Base-by-base conservation (phyloP, 2,888 invertebrate genomes). In the Dendrolimus houi region DNA sequence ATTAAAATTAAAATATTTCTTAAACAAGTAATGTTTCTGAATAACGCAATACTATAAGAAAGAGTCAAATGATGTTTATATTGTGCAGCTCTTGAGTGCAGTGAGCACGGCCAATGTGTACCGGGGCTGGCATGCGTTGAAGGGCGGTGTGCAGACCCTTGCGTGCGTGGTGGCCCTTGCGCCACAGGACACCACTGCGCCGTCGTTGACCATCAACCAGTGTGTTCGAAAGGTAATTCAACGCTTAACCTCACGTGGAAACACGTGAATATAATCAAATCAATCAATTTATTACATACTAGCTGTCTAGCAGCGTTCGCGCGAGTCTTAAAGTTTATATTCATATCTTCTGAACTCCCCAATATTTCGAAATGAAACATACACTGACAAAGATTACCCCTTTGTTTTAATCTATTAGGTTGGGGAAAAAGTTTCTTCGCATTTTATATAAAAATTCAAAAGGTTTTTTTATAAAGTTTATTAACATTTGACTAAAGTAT, bases 111-210 rank as follows among this genome's bases (percentile, higher is more conserved):
- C 70, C 96, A 97, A 69, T 98, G 98, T 77, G 92, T 95, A 53
- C 81, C 91, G 54, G 94, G 94, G 67, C 92, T 95, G 77, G 94
- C 96, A 65, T 98, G 98, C 80, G 92, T 96, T 69, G 93, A 93
- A 75, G 93, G 94, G 17, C 92, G 94, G 65, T 97, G 97, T 75
- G 92, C 94, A 61, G 96, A 96, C 83, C 97, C 97, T 29, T 97
- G 97, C 81, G 92, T 93, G 12, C 79, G 91, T 91, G 78, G 93
- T 91, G 88, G 95, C 63, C 96, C 96, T 2, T 97, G 97, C 76
- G 86, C 92, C 41, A 83, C 91, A 54, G 93, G 94, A 56, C 95
- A 97, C 70, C 94, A 96, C 66, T 97, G 97, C 75, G 94, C 94
- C 68, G 96, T 97, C 54, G 92, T 95, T 70, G 92, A 96, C 70